Percentiles rank a stretch among this genome's conserved stretches.
These are phyloP conservation scores for Apaloderma vittatum DNA, from an alignment of 2,113 vertebrate species.

Conservation along the genomic window DNA sequence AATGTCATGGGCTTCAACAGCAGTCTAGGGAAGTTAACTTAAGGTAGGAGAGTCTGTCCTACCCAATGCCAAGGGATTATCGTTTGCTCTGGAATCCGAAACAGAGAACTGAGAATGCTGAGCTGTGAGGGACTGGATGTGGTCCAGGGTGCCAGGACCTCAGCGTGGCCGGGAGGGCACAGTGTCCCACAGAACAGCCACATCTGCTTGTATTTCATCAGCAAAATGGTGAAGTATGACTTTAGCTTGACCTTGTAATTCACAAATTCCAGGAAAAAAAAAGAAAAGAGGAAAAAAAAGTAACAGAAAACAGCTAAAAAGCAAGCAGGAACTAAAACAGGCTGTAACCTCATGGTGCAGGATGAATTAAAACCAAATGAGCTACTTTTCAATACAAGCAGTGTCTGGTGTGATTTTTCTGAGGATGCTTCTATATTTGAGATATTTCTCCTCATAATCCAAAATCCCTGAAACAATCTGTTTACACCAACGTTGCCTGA, in stretches of 20 bases:
- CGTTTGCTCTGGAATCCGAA: constrained; percentile 39
- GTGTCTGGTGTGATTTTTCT: constrained; percentile 27
- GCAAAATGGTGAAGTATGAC: constrained; percentile 75
- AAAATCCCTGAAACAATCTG: background rate
- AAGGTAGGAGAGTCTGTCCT: background rate
- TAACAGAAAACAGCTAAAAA: constrained; percentile 74
- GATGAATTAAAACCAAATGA: constrained; percentile 85
- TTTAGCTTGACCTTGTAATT: constrained; percentile 82
- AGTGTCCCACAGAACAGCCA: constrained; percentile 62
- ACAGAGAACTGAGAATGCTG: background rate
- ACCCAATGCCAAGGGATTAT: accelerated
- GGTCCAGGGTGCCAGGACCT: constrained; percentile 16
- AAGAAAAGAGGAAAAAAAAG: background rate
- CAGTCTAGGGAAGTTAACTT: background rate
- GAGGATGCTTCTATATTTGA: constrained; percentile 55
- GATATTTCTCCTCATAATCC: background rate
- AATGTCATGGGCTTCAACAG: background rate
- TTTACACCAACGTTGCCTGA: constrained; percentile 9
- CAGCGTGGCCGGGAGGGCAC: background rate
- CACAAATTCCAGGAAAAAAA: constrained; percentile 45
- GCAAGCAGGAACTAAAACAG: constrained; percentile 74
- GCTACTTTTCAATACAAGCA: constrained; percentile 45
- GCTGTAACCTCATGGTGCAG: constrained; percentile 58
- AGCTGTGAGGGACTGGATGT: background rate
- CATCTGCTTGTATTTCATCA: constrained; percentile 83